Evolutionary conservation across 2,113 vertebrate genomes (phyloP).

Genomic region (Benitochromis conjunctus): DNA sequence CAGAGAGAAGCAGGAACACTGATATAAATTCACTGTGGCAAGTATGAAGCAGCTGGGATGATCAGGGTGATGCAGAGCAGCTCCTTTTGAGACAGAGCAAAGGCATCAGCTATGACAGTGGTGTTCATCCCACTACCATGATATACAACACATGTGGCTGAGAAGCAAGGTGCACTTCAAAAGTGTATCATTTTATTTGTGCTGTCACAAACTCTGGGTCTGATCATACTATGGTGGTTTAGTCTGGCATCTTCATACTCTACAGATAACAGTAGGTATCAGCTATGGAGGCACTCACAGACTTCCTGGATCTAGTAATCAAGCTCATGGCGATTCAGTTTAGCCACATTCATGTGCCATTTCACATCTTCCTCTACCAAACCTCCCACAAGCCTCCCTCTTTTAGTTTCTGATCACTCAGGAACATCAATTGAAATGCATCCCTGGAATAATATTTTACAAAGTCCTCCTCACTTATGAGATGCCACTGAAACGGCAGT

Average conservation of each 20-base stretch:
- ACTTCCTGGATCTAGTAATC: background rate
- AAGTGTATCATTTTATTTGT: background rate
- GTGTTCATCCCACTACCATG: background rate
- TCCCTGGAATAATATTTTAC: background rate
- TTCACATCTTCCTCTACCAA: background rate
- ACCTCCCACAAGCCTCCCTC: background rate
- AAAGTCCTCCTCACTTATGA: background rate
- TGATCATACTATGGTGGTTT: background rate
- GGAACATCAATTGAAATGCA: background rate
- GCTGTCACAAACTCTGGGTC: background rate
- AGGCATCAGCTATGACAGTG: background rate
- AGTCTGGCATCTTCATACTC: background rate
- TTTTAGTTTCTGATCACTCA: background rate
- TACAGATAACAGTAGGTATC: background rate
- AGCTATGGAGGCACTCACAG: background rate
- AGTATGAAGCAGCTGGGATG: background rate
- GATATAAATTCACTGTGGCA: background rate
- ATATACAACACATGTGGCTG: background rate
- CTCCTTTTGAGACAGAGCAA: background rate
- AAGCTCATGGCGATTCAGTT: background rate
- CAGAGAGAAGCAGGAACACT: background rate
- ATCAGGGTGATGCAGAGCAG: background rate
- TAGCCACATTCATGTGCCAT: background rate
- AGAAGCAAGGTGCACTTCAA: background rate
- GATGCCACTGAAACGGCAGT: background rate